Conservation (phyloP, 2,113 vertebrate species). For the Alaudala cheleensis region DNA sequence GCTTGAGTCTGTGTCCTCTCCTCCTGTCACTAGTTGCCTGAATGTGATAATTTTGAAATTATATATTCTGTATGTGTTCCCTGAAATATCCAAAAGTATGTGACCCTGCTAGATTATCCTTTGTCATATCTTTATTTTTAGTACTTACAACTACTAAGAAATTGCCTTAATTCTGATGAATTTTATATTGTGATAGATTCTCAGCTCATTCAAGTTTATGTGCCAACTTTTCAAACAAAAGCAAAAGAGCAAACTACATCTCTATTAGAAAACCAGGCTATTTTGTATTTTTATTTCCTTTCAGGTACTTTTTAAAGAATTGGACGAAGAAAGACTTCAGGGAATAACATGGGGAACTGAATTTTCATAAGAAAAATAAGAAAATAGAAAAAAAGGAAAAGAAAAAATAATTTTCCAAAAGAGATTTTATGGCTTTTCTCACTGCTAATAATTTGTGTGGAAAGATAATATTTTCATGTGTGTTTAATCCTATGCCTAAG, state of each 20-base stretch:
- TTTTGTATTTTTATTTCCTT: constrained; percentile 42
- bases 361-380: neutral
- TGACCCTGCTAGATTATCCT: neutral
- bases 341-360: neutral
- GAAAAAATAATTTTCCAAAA: constrained; percentile 57
- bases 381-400: neutral
- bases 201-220: neutral
- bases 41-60: neutral
- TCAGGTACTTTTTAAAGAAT: constrained; percentile 32
- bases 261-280: neutral
- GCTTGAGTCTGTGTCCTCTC: too few species aligned
- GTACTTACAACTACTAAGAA: neutral
- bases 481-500: constrained; percentile 82
- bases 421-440: constrained; percentile 72
- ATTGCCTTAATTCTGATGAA: neutral
- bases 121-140: neutral
- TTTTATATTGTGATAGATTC: neutral
- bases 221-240: neutral
- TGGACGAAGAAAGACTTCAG: neutral
- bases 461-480: constrained; percentile 74
- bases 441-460: constrained; percentile 74
- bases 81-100: neutral
- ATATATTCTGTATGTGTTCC: too few species aligned
- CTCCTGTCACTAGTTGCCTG: rapidly evolving
- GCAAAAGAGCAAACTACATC: neutral